Base-by-base conservation (phyloP, 1,140 invertebrate species). In the Microplitis mediator region DNA sequence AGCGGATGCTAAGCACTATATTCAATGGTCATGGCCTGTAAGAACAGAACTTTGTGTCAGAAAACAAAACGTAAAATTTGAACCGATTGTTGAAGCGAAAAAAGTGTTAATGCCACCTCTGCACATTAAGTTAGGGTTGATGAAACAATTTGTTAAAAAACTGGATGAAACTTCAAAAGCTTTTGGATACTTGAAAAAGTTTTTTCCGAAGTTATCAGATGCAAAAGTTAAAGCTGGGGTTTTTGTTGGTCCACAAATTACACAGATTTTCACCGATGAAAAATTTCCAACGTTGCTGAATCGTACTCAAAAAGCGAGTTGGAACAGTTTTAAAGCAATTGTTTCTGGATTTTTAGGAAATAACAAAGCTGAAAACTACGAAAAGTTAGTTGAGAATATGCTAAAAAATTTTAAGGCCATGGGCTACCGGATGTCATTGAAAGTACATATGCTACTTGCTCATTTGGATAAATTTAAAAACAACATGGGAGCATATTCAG, bases 1-100 rank as follows among this genome's bases (percentile, higher is more conserved):
- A 71, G 80, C 73, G 32, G 76, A 75, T 72, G 5, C 69, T 16
- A 35, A 75, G 34, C 84, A 87, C 72, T 87, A 82, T 61, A 31
- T 52, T 14, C 77, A 80, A 63, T 71, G 76, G 39, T 62, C 71
- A 54, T 87, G 81, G 82, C 74, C 79, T 56, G 3, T 36, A 36
- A 64, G 34, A 64, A 35, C 2, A 64, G 6, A 6, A 11, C 34
- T 62, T 39, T 3, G 5, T 35, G 4, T 8, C 0, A 16, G 4
- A 16, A 4, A 13, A 52, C 11, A 52, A 52, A 52, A 52, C 39
- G 39, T 50, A 50, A 50, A 50, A 50, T 50, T 50, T 50, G 39
- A 50, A 11, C 11, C 39, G 11, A 50, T 50, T 50, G 39, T 50
- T 50, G 39, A 50, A 50, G 39, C 39, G 60, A 31, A 4, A 32